Base-by-base conservation (phyloP, 2,797 vertebrate species). In the Pseudochromis fuscus region DNA sequence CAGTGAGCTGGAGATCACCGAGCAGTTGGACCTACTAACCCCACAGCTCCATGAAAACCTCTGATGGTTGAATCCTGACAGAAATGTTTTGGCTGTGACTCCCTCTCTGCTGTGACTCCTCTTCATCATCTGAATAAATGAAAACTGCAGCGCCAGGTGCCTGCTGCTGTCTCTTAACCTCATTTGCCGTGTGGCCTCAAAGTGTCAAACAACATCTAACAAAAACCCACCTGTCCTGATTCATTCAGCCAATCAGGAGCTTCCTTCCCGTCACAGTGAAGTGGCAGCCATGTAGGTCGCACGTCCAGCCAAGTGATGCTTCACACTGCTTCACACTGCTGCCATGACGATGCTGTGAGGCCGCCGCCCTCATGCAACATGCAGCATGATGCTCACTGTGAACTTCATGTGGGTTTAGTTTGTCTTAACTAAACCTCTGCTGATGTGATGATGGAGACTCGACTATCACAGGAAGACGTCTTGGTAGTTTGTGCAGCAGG, bases 201-300 rank as follows among this genome's bases (percentile, higher is more conserved):
- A 67, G 38, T 73, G 21, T 76, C 45, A 65, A n/a, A 56, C 21
- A 55, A 7, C 16, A 1, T 46, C 50, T 74, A 44, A 61, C 15
- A 15, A 62, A 75, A 77, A 76, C 40, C 65, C 67, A 83, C 66
- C 72, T 88, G 68, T 61, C 63, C 52, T 37, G 24, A 56, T 81
- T 42, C 45, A 82, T 72, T 19, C 58, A 33, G 35, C 49, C 50
- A 23, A 33, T 65, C 46, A 18, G 35, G 18, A 50, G 10, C 48
- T 37, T 53, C 9, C 61, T 57, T 63, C 53, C 55, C 65, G 56
- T 72, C 42, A 28, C 31, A 50, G 67, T n/a, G 24, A 70, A 44
- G 40, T 56, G 44, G 45, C 70, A 64, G 48, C 48, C 57, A 60
- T 77, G 53, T 46, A 71, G 52, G 64, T 67, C 15, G 11, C 57